Evolutionary conservation across 2,888 invertebrate genomes (phyloP), one percentile per base, ranked within the genome.

Genomic region (Euspilapteryx auroguttella): DNA sequence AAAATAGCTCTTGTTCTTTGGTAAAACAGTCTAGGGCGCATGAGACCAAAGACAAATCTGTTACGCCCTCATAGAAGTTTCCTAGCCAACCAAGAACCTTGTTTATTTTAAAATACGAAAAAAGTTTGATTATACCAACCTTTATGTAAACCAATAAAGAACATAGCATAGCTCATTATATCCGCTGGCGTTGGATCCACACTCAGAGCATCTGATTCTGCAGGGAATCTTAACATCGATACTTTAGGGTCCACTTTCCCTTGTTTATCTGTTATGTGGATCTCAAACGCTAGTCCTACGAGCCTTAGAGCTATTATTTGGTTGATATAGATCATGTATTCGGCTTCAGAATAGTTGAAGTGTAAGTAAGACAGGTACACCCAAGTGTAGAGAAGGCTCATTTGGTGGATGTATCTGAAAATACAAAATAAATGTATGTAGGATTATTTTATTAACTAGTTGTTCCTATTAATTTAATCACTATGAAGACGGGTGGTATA

Each of bases 61-160:
- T n/a, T n/a, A n/a, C n/a, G n/a, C n/a, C n/a, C n/a, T n/a, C n/a
- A n/a, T n/a, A n/a, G n/a, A n/a, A 21, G 14, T 8, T 12, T 12
- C 17, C 12, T 2, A 21, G 17, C 29, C 14, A 20, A n/a, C 17
- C 7, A 3, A 22, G 25, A 24, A 31, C 3, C 24, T 9, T 9
- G 17, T 12, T 13, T 1, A 29, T n/a, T 14, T 9, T 3, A 6
- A 3, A 27, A 13, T 11, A 5, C 7, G 21, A 28, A 8, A 14
- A 11, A 27, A 17, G 5, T 22, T 13, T n/a, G n/a, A n/a, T n/a
- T 4, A 22, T 21, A 35, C 25, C 41, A 63, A 89, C 93, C 94
- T 66, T 89, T 92, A 40, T 94, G 79, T 25, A 94, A 77, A 32
- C 94, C 94, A 47, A 90, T 81, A 52, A 89, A 92, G 52, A 85